Evolutionary conservation across 2,888 invertebrate species (phyloP).

Genomic region (Pristionchus arcanus): DNA sequence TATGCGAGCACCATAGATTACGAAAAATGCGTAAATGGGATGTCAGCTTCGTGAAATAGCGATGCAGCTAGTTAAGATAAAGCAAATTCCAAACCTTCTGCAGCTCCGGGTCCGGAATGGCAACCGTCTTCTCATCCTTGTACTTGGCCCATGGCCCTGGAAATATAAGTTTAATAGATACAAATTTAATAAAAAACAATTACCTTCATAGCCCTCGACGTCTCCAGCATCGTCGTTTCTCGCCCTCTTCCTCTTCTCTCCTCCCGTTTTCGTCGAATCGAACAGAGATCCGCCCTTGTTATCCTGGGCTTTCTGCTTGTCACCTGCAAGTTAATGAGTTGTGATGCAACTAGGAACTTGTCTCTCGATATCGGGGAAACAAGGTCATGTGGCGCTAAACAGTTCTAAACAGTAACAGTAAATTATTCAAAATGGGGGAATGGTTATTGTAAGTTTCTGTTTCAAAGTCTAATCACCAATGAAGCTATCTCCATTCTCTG

Average conservation of each 20-base stretch:
- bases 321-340: too few species aligned
- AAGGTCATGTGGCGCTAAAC: too few species aligned
- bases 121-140: conserved; percentile 90
- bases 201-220: conserved; percentile 93
- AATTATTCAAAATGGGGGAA: too few species aligned
- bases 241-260: conserved; percentile 85
- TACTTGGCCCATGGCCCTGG: conserved; percentile 93
- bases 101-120: conserved; percentile 94
- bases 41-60: too few species aligned
- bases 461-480: conserved; percentile 69
- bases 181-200: background rate
- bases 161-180: background rate
- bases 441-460: too few species aligned
- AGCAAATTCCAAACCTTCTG: conserved; percentile 83
- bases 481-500: conserved; percentile 82
- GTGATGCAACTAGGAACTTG: too few species aligned
- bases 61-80: background rate
- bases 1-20: too few species aligned
- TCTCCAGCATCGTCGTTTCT: conserved; percentile 93
- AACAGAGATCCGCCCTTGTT: conserved; percentile 86
- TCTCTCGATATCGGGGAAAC: too few species aligned
- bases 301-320: conserved; percentile 67
- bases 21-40: too few species aligned
- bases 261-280: conserved; percentile 83
- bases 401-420: too few species aligned